phyloP scores from a whole-genome alignment of 2,888 invertebrate species.

The Philhelius pedissequus region DNA sequence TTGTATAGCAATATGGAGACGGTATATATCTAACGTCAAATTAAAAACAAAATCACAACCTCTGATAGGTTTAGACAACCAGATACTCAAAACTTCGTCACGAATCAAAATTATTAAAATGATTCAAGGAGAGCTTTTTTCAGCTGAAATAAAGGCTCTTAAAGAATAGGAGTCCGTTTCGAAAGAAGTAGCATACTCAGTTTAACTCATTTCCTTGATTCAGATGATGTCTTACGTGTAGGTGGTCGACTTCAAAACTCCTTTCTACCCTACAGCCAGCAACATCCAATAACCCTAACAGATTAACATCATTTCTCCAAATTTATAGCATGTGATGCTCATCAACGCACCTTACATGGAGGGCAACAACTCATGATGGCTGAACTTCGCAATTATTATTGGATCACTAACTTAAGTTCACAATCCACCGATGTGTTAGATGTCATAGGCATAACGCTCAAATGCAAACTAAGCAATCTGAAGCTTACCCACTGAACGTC shows the following conservation, averaged over 20 bases:
- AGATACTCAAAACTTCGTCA: background rate
- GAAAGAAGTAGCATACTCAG: background rate
- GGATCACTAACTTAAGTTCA: background rate
- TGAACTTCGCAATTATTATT: background rate
- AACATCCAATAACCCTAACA: background rate
- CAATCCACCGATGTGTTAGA: background rate
- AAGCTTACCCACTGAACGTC: background rate
- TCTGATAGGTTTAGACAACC: background rate
- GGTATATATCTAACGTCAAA: background rate
- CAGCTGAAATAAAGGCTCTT: background rate
- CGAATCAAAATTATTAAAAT: background rate
- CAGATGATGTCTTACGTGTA: conserved; percentile 18
- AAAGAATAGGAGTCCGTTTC: background rate
- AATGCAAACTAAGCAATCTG: background rate
- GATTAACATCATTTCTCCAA: conserved; percentile 5
- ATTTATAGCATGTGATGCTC: background rate
- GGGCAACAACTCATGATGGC: conserved; percentile 23
- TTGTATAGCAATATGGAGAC: background rate
- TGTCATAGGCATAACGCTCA: background rate
- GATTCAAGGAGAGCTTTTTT: background rate
- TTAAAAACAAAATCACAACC: background rate
- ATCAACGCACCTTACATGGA: background rate
- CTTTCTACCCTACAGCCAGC: background rate
- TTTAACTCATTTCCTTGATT: background rate
- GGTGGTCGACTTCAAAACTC: conserved; percentile 42